Evolutionary conservation across 2,888 invertebrate species (phyloP), one percentile per base, ranked within the genome.

Genomic region (Lepidonotus clava): DNA sequence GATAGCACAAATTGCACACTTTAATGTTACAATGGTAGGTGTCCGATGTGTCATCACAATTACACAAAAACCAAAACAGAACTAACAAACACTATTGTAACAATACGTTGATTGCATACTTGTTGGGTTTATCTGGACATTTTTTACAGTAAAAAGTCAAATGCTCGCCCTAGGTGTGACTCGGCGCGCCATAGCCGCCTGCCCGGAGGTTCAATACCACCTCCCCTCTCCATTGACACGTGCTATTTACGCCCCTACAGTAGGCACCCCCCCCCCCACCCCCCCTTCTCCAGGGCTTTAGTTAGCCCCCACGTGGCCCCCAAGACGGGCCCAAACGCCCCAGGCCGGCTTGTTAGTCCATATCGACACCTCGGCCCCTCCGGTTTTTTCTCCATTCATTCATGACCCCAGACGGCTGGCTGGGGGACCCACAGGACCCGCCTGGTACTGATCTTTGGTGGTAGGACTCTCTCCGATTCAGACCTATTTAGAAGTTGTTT

Each of bases 321-420:
- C 21, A 46, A 34, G 46, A 46, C 41, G n/a, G n/a, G n/a, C 80
- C 21, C 46, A 41, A 80, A 46, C 46, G 51, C 32, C 14, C 28
- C 80, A 14, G 18, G 28, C 80, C 46, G 14, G 46, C 80, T 80
- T 80, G 80, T 80, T 80, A 80, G 80, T 41, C 80, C 80, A 80
- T 80, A 80, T 41, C 80, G 18, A 46, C 80, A 41, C 28, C n/a
- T n/a, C n/a, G 14, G 80, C 5, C 80, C 14, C 34, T 36, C 21
- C 34, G 8, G 28, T 38, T n/a, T 21, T 11, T n/a, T n/a, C 38
- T 71, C 38, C 38, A 36, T 80, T 80, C 46, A 80, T 80, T 80
- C 80, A 80, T 80, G 80, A 41, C 80, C 80, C 80, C 38, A 4
- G 71, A 24, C 38, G 11, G 34, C 71, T 71, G 11, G 34, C 71